Conservation (phyloP, 2,888 invertebrate species). For the Pristionchus maxplancki region DNA sequence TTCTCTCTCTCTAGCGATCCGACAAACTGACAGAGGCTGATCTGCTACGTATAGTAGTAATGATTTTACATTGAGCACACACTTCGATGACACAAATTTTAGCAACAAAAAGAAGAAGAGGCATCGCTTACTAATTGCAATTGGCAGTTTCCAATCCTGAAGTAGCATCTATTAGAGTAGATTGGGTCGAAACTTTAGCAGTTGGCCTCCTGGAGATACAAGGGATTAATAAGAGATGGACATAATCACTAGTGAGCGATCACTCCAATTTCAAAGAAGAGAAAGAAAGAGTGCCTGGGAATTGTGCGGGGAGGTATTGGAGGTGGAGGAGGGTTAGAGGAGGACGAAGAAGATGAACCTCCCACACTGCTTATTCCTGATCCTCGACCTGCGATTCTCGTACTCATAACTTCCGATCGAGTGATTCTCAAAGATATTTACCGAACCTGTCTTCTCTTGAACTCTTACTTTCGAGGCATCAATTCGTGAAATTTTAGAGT, state of each 20-base stretch:
- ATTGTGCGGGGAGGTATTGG: not conserved
- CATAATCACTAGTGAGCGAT: no score
- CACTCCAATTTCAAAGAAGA: no score
- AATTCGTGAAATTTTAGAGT: not conserved
- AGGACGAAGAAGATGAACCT: not conserved
- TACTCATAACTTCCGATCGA: not conserved
- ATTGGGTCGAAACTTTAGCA: not conserved
- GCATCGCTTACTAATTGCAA: constrained; percentile 48
- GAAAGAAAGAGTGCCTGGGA: not conserved
- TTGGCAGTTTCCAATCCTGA: constrained; percentile 46
- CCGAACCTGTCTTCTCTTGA: not conserved
- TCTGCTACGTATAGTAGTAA: no score
- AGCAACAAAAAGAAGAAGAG: not conserved
- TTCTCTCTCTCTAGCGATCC: no score
- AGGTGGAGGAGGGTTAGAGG: not conserved
- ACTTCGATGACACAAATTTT: not conserved
- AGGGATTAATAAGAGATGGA: not conserved
- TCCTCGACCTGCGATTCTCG: not conserved
- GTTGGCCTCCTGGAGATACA: constrained; percentile 20
- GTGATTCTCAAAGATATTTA: not conserved
- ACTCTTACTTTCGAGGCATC: not conserved
- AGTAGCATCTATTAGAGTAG: not conserved
- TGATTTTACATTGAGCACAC: no score
- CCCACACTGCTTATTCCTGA: not conserved
- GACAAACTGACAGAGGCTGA: no score